A percentile compares a stretch with the other conserved stretches of the same genome.
Evolutionary conservation across 2,888 invertebrate genomes (phyloP).

Genomic region (Cloeon dipterum): DNA sequence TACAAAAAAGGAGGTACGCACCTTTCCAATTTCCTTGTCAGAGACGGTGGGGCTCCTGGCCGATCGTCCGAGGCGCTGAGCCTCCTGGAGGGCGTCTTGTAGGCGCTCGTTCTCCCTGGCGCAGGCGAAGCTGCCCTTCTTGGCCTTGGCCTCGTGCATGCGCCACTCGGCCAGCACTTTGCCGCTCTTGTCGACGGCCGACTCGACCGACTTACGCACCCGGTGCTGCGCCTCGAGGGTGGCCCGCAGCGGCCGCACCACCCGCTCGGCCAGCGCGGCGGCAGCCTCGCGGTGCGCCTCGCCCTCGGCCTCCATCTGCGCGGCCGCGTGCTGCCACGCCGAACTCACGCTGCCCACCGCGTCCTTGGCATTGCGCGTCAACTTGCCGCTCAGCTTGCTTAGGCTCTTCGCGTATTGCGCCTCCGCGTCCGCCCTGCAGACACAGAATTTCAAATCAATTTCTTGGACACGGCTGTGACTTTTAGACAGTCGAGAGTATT

Average conservation of each 20-base stretch:
- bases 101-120: slow-evolving; percentile 81
- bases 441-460: no score
- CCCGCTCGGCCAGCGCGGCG: slow-evolving; percentile 52
- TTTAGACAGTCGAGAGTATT: no score
- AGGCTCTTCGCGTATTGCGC: slow-evolving; percentile 75
- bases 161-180: slow-evolving; percentile 67
- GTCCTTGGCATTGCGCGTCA: slow-evolving; percentile 46
- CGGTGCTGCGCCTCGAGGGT: slow-evolving; percentile 33
- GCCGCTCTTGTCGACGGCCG: slow-evolving; percentile 58
- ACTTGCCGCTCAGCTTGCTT: slow-evolving; percentile 63
- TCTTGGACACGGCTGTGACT: no score
- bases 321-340: slow-evolving; percentile 75
- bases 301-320: slow-evolving; percentile 80
- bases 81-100: slow-evolving; percentile 34
- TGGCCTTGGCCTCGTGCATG: slow-evolving; percentile 64
- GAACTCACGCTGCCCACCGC: slow-evolving; percentile 43
- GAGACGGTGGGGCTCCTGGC: slow-evolving; percentile 9
- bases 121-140: slow-evolving; percentile 67
- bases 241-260: slow-evolving; percentile 69
- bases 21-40: slow-evolving; percentile 20
- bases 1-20: no score
- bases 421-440: slow-evolving; percentile 69
- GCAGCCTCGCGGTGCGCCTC: slow-evolving; percentile 54
- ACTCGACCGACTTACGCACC: slow-evolving; percentile 29
- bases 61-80: not conserved